A percentile compares a stretch with the other conserved stretches of the same genome.
Evolutionary conservation across 2,888 invertebrate genomes (phyloP).

Genomic region (Corythucha ciliata): DNA sequence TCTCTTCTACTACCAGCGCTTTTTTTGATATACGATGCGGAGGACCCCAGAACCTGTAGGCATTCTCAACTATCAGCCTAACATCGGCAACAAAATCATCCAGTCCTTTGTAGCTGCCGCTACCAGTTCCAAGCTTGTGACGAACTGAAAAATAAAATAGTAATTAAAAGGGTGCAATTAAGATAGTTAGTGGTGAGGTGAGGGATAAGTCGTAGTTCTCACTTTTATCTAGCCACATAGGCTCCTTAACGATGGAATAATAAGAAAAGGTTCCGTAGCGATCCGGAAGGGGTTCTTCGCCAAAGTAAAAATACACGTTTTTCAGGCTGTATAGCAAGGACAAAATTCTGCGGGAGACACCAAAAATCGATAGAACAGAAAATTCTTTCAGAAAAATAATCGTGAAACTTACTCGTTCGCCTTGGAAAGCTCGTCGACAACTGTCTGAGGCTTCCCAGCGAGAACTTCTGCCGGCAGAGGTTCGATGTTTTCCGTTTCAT

Average conservation of each 20-base stretch:
- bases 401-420: neutral
- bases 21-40: slow-evolving; percentile 42
- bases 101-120: slow-evolving; percentile 41
- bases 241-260: slow-evolving; percentile 42
- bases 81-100: slow-evolving; percentile 44
- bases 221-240: slow-evolving; percentile 42
- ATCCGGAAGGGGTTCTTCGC: slow-evolving; percentile 41
- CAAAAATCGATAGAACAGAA: too few relatives aligned
- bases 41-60: slow-evolving; percentile 45
- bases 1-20: slow-evolving; percentile 43
- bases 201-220: neutral
- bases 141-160: slow-evolving; percentile 30
- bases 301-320: slow-evolving; percentile 41
- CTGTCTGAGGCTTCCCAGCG: neutral
- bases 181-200: neutral
- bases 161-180: neutral
- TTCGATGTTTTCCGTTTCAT: too few relatives aligned
- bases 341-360: slow-evolving; percentile 42
- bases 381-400: slow-evolving; percentile 3
- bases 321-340: slow-evolving; percentile 40
- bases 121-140: slow-evolving; percentile 32
- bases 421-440: neutral
- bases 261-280: slow-evolving; percentile 42
- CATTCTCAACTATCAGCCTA: slow-evolving; percentile 45
- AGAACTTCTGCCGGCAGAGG: neutral